Conservation (phyloP, 2,888 invertebrate genomes). For the Phaonia tiefii region DNA sequence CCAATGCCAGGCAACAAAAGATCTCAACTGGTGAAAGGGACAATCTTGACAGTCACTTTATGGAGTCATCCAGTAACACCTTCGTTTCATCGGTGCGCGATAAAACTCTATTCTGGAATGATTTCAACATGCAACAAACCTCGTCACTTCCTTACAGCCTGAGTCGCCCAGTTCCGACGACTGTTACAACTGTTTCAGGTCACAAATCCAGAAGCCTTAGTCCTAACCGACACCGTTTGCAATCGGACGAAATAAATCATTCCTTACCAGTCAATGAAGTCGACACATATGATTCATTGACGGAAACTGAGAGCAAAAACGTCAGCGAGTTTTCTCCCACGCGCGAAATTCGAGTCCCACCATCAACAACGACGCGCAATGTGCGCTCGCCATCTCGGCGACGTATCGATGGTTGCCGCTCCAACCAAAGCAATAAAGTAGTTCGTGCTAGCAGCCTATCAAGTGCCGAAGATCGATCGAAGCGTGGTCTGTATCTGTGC, state of each 20-base stretch:
- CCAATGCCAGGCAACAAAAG: constrained; percentile 39
- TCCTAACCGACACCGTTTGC: constrained; percentile 68
- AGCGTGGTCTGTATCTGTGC: constrained; percentile 75
- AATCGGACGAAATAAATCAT: constrained; percentile 50
- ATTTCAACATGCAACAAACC: constrained; percentile 75
- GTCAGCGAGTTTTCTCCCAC: constrained; percentile 82
- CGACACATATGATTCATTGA: constrained; percentile 38
- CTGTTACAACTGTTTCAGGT: constrained; percentile 81
- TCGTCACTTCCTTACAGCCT: constrained; percentile 75
- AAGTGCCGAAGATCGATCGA: constrained; percentile 82
- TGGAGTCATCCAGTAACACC: constrained; percentile 44
- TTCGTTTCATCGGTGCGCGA: constrained; percentile 84
- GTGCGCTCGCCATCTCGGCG: constrained; percentile 85
- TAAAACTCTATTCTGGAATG: constrained; percentile 86
- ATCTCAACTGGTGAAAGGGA: constrained; percentile 6
- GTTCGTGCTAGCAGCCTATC: constrained; percentile 85
- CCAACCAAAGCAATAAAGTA: constrained; percentile 79
- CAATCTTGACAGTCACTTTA: constrained; percentile 9
- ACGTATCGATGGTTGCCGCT: constrained; percentile 82
- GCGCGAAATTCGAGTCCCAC: constrained; percentile 80
- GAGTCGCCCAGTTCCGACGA: constrained; percentile 83
- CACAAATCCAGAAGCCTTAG: constrained; percentile 81
- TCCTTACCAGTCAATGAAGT: background rate
- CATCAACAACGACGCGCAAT: constrained; percentile 80
- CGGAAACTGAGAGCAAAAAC: constrained; percentile 81